Base-by-base conservation (phyloP, 2,113 vertebrate genomes). In the Hippocampus zosterae region DNA sequence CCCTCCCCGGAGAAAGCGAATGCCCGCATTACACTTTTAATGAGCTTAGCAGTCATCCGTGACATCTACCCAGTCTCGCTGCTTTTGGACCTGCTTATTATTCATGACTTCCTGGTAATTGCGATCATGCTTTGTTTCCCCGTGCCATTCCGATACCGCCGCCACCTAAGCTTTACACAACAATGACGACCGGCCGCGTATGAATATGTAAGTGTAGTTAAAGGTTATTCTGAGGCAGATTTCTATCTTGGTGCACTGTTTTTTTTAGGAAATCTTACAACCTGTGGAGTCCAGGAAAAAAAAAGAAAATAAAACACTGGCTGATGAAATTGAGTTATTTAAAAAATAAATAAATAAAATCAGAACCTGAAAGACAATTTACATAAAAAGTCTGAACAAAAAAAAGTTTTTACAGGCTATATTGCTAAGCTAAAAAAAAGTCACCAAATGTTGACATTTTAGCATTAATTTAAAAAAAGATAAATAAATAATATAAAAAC, bases 21-120 rank as follows among this genome's bases (percentile, higher is more conserved):
- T 8, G 62, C 69, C 65, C 70, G 73, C 73, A 79, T 85, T 85
- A 73, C 68, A 73, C 68, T 79, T 89, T 88, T 88, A 91, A 91
- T 91, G 86, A 87, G 81, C 87, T 87, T 76, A 80, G 81, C 88
- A 88, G 65, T 75, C 85, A 82, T 80, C 83, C 83, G 65, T 85
- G 78, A 77, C 78, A 53, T 64, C 69, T 69, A 77, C 66, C 55
- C 37, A 61, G 69, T 77, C 77, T 80, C 65, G 29, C 65, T 73
- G 73, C 52, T 80, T 37, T 76, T 56, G n/a, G 75, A 84, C 75
- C 82, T 86, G 73, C 81, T 85, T 84, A 87, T 81, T 89, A 90
- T 90, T 88, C 88, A 91, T 89, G 76, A 86, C 56, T 74, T 79
- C 65, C 69, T 53, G 23, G 65, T 85, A 75, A 79, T 83, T 86